These are phyloP conservation scores for Harmothoe impar DNA, from an alignment of 2,888 invertebrate genomes.

Conservation along the genomic window DNA sequence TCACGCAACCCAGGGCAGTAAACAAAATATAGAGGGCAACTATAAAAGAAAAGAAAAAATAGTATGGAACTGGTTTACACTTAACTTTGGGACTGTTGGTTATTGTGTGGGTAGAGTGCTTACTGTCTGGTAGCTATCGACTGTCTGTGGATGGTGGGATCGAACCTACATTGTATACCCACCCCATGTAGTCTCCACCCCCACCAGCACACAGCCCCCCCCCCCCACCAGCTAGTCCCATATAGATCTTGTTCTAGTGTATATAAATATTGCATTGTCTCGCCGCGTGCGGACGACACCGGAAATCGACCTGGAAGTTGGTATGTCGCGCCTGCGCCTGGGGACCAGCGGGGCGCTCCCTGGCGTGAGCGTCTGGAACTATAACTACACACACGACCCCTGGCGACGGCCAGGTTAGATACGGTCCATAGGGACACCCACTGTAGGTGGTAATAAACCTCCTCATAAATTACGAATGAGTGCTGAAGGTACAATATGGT, in stretches of 20 bases:
- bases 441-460: no score
- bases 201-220: not conserved
- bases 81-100: not conserved
- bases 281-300: conserved; percentile 3
- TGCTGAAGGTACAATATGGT: no score
- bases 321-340: not conserved
- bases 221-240: not conserved
- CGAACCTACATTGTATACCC: no score
- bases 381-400: conserved; percentile 22
- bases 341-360: not conserved
- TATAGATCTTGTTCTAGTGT: conserved; percentile 11
- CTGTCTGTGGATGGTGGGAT: not conserved
- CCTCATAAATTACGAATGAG: no score
- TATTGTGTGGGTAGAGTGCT: not conserved
- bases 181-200: not conserved
- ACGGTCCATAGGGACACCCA: no score
- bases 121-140: conserved; percentile 5
- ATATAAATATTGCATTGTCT: conserved; percentile 39
- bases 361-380: not conserved
- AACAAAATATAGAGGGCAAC: not conserved
- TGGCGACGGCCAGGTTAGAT: not conserved
- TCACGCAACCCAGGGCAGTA: conserved; percentile 10
- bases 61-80: not conserved
- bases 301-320: conserved; percentile 32
- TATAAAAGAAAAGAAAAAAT: not conserved